phyloP scores from a whole-genome alignment of 2,888 invertebrate species.

The Vesta saturnalis region DNA sequence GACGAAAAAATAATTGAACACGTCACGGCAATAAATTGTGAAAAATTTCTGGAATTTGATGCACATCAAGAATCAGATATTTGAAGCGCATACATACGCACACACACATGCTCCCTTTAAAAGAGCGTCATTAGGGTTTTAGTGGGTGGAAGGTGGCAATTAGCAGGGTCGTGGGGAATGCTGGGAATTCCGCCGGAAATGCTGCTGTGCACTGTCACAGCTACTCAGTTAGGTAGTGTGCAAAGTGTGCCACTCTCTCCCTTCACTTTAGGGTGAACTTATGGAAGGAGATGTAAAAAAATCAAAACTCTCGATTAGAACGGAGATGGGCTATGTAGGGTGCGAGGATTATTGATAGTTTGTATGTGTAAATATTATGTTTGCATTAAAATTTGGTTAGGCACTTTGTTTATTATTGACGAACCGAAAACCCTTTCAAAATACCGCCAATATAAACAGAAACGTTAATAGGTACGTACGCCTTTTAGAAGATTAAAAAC shows the following conservation, averaged over 20 bases:
- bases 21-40: slow-evolving; percentile 44
- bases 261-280: slow-evolving; percentile 61
- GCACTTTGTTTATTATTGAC: slow-evolving; percentile 24
- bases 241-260: slow-evolving; percentile 65
- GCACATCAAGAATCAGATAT: slow-evolving; percentile 51
- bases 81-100: slow-evolving; percentile 37
- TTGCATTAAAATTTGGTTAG: slow-evolving; percentile 19
- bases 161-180: slow-evolving; percentile 59
- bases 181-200: slow-evolving; percentile 59
- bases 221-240: slow-evolving; percentile 63
- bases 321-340: slow-evolving; percentile 20
- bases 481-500: slow-evolving; percentile 11
- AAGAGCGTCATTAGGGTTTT: slow-evolving; percentile 44
- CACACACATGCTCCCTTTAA: slow-evolving; percentile 43
- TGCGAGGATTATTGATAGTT: slow-evolving; percentile 37
- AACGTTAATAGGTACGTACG: slow-evolving; percentile 4
- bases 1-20: slow-evolving; percentile 47
- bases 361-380: slow-evolving; percentile 40
- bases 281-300: slow-evolving; percentile 25
- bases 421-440: background rate
- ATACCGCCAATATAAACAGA: slow-evolving; percentile 10
- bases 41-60: slow-evolving; percentile 39
- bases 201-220: slow-evolving; percentile 60
- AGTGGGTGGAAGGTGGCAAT: slow-evolving; percentile 62
- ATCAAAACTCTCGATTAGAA: slow-evolving; percentile 9